Base-by-base conservation (phyloP, 2,888 invertebrate genomes). In the Ectropis crepuscularia region DNA sequence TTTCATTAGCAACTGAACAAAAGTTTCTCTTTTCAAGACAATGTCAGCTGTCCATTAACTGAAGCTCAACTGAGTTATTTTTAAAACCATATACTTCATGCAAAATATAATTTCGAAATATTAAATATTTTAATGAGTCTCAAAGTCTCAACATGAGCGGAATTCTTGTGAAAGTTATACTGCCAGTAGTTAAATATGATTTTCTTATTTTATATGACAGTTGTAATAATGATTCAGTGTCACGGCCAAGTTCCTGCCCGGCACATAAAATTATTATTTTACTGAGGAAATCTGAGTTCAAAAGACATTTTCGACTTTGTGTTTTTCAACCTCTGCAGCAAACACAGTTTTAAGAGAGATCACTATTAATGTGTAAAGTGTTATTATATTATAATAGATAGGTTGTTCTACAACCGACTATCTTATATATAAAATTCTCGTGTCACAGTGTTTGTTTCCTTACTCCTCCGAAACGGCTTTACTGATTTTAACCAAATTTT, bases 11-110 rank as follows among this genome's bases (percentile, higher is more conserved):
- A 6, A 28, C 28, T 47, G n/a, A 43, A 36, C 12, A 36, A 39
- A 47, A 11, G 11, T 43, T 48, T 48, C 64, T 59, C 59, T 62
- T 36, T 42, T 8, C 16, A 11, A 43, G 28, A 72, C 72, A 73
- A 75, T 70, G 65, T 71, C 63, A 68, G 65, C 71, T 71, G 73
- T 72, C 65, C 50, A 63, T 75, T 80, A 69, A 67, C 74, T 71
- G 71, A 75, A 76, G 74, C 71, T 61, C 65, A 57, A 65, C 12
- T 63, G 69, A 73, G 77, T 76, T 80, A 83, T 81, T 81, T 83
- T 70, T 63, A 73, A 73, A 53, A 64, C 65, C 63, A 58, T 47
- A 57, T 48, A 57, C 51, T 39, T 36, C 6, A 50, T 54, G 38
- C 46, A 47, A 55, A 64, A 60, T 46, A 57, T 57, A 37, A 37